These are phyloP conservation scores for Clinocottus analis DNA, from an alignment of 2,113 vertebrate species.

Conservation along the genomic window DNA sequence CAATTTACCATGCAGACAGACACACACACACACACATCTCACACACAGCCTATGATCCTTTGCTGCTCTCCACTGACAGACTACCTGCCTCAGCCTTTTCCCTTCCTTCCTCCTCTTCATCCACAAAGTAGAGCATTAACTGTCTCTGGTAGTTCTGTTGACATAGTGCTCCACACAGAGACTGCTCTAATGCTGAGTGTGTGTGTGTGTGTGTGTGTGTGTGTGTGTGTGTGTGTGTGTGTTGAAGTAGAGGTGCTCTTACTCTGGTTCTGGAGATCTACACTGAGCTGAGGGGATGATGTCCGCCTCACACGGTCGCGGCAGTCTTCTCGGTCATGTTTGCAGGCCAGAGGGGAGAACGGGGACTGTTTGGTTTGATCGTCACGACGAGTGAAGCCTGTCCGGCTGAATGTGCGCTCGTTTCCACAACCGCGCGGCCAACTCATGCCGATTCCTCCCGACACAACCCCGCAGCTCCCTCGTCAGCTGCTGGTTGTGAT, in stretches of 20 bases:
- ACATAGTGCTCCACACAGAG: constrained; percentile 7
- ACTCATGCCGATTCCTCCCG: too few relatives aligned
- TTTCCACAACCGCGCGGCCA: too few relatives aligned
- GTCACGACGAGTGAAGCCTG: background rate
- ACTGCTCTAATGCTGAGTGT: background rate
- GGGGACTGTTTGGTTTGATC: constrained; percentile 29
- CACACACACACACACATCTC: background rate
- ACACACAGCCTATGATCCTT: constrained; percentile 10
- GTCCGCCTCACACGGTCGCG: too few relatives aligned
- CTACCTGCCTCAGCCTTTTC: constrained; percentile 6
- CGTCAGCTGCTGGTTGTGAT: constrained; percentile 14
- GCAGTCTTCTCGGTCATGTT: too few relatives aligned
- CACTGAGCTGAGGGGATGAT: background rate
- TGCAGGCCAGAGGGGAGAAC: background rate
- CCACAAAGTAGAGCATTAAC: constrained; percentile 14
- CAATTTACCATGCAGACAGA: constrained; percentile 5
- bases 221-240: background rate
- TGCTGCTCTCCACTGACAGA: constrained; percentile 24
- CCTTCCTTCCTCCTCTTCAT: constrained; percentile 5
- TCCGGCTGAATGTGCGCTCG: too few relatives aligned
- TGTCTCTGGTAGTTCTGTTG: constrained; percentile 2
- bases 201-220: too few relatives aligned
- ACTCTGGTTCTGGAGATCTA: constrained; percentile 19
- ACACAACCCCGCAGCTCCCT: background rate
- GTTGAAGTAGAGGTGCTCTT: background rate